Evolutionary conservation across 2,113 vertebrate genomes (phyloP).

Genomic region (Nansenia antarctica): DNA sequence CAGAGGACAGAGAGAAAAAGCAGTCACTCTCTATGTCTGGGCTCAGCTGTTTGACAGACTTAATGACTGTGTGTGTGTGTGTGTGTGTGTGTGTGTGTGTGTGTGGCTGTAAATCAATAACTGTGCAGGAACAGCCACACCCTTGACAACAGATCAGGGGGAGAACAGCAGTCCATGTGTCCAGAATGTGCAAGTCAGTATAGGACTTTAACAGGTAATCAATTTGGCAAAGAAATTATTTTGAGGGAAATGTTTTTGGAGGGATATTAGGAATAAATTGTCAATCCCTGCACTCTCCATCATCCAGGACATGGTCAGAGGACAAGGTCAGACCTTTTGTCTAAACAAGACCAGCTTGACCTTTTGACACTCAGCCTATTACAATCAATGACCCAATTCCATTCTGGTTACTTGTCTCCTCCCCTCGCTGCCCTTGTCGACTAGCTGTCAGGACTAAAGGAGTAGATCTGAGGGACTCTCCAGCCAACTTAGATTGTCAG

Average conservation of each 20-base stretch:
- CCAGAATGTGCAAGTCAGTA: too few relatives aligned
- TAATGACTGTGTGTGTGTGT: background rate
- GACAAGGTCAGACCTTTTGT: background rate
- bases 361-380: background rate
- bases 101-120: background rate
- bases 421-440: background rate
- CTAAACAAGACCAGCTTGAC: background rate
- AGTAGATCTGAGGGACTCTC: background rate
- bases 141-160: slow-evolving; percentile 1
- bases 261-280: too few relatives aligned
- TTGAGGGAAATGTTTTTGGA: too few relatives aligned
- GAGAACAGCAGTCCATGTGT: slow-evolving; percentile 1
- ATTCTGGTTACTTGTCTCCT: background rate
- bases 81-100: slow-evolving; percentile 2
- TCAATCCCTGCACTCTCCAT: too few relatives aligned
- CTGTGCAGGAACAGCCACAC: slow-evolving; percentile 1
- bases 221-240: too few relatives aligned
- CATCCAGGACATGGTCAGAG: background rate
- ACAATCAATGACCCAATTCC: background rate
- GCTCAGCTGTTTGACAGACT: background rate
- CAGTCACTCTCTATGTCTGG: too few relatives aligned
- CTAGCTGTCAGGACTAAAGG: background rate
- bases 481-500: background rate
- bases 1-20: background rate
- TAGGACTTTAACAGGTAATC: too few relatives aligned